These are phyloP conservation scores for Tenthredo livida DNA, from an alignment of 2,888 invertebrate genomes.

Conservation along the genomic window DNA sequence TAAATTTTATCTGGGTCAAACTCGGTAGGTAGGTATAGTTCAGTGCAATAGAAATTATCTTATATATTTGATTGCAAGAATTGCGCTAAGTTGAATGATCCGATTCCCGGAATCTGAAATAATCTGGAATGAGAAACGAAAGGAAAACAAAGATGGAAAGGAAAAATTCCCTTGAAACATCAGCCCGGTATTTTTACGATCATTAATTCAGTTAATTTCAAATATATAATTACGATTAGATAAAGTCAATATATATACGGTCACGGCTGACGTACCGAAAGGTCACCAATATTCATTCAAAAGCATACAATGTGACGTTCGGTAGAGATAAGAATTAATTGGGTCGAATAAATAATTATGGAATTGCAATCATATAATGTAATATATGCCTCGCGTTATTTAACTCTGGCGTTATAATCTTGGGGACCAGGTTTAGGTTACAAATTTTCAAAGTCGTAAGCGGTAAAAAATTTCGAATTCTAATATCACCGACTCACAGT, in stretches of 20 bases:
- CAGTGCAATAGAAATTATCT: neutral
- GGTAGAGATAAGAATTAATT: constrained; percentile 27
- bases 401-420: neutral
- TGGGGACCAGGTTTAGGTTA: no score
- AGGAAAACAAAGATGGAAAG: neutral
- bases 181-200: neutral
- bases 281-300: neutral
- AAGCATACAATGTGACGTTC: constrained; percentile 19
- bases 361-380: neutral
- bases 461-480: no score
- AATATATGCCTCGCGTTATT: neutral
- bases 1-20: neutral
- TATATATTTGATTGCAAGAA: neutral
- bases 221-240: constrained; percentile 3
- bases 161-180: neutral
- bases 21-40: neutral
- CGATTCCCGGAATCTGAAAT: neutral
- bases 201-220: constrained; percentile 4
- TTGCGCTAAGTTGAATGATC: neutral
- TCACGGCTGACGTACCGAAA: neutral
- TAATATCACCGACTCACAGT: no score
- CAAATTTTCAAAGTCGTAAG: no score
- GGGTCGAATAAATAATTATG: constrained; percentile 8
- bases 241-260: neutral
- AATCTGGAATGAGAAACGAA: neutral